Conservation (phyloP, 1,140 invertebrate genomes). For the Drosophila albomicans region DNA sequence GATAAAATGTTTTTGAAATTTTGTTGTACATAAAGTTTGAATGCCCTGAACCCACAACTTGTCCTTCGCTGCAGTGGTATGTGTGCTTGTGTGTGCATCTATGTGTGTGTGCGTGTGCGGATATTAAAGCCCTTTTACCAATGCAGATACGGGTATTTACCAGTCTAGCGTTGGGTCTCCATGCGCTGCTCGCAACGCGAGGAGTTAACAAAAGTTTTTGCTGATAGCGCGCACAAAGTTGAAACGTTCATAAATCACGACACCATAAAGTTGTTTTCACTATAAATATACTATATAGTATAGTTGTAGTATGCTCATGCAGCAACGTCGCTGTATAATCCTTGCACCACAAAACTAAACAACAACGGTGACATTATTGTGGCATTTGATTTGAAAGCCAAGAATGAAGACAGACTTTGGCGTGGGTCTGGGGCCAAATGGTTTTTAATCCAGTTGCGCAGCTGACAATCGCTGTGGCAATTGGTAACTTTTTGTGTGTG, state of each 20-base stretch:
- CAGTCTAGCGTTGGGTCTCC: conserved; percentile 41
- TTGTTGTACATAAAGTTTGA: conserved; percentile 73
- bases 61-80: conserved; percentile 54
- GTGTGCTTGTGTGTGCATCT: neutral
- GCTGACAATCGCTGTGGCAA: conserved; percentile 56
- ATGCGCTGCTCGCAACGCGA: conserved; percentile 5
- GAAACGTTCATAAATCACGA: conserved; percentile 82
- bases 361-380: conserved; percentile 29
- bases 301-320: neutral
- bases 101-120: conserved; percentile 38
- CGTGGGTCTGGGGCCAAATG: conserved; percentile 46
- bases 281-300: conserved; percentile 61
- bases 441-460: conserved; percentile 65
- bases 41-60: conserved; percentile 72
- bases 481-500: conserved; percentile 45
- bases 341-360: neutral
- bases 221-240: conserved; percentile 80
- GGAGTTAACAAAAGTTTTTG: conserved; percentile 70
- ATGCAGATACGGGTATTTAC: conserved; percentile 56
- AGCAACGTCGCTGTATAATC: conserved; percentile 40
- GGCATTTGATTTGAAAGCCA: conserved; percentile 57
- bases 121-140: conserved; percentile 68
- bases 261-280: conserved; percentile 78
- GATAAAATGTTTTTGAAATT: conserved; percentile 77
- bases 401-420: conserved; percentile 23